Base-by-base conservation (phyloP, 2,797 vertebrate genomes). In the Sparidentex hasta region DNA sequence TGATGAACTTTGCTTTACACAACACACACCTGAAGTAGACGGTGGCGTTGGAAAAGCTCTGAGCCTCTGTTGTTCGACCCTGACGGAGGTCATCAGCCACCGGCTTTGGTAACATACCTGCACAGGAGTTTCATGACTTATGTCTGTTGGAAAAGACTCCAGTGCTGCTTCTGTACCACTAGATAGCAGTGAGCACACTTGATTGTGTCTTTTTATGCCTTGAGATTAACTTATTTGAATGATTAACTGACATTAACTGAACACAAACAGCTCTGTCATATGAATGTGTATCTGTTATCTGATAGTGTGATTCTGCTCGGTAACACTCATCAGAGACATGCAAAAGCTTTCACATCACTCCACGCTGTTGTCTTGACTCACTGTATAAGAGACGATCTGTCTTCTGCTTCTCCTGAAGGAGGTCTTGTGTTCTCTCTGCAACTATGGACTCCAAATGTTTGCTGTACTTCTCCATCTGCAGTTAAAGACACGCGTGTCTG, bases 391-490 rank as follows among this genome's bases (percentile, higher is more conserved):
- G 85, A 20, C 88, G 91, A 71, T 96, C 95, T 0, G 95, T 96
- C 88, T 95, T 96, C 86, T 95, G 95, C 73, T 96, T 96, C 82
- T 96, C 95, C 72, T 96, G 95, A 64, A 96, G 93, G 63, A 96
- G 94, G 76, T 96, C 95, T 58, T 95, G 94, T 48, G 95, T 94
- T 56, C 95, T 95, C 81, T 96, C 95, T 4, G 95, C 94, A 17
- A 96, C 95, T 59, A 95, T 95, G 65, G 92, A 84, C 87, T 96
- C 95, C 90, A 96, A 80, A 86, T 96, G 95, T 86, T 96, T 96
- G 76, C 95, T 96, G 87, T 96, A 96, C 58, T 96, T 96, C 86
- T 96, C 94, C 95, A 96, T 96, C 95, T 96, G 86, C 13, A 79
- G 13, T 62, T 18, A 51, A 83, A 55, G 4, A 81, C 78, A 85